Base-by-base conservation (phyloP, 2,797 vertebrate species). In the Hydrophis major region DNA sequence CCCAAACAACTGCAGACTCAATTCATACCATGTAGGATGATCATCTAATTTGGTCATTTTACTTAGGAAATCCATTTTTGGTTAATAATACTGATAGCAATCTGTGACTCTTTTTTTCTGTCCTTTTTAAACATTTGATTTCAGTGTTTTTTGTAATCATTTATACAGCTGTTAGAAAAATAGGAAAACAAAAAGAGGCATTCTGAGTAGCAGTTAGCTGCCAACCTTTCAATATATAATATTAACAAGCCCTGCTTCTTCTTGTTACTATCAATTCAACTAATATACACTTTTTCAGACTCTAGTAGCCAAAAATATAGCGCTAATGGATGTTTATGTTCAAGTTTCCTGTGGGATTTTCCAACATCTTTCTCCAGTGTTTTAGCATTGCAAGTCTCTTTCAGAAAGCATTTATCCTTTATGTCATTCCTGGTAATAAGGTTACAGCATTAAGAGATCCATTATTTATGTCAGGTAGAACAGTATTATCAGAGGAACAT, bases 371-470 rank as follows among this genome's bases (percentile, higher is more conserved):
- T 25, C 69, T 59, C 74, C 83, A 32, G 20, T 89, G 20, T 50
- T n/a, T 88, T 93, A 86, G 57, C 60, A 86, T 56, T 60, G 63
- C 55, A 88, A 88, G 56, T 91, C 42, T 63, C 91, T 91, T 55
- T 93, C 66, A 63, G 66, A 78, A 55, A 60, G n/a, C 92, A 91
- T 91, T 78, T 91, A 63, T 83, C 90, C 53, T 87, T 89, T 91
- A 18, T 78, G 90, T 88, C 86, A 88, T 47, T 69, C n/a, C 86
- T 93, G 89, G 42, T 93, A 69, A 83, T 83, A 57, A 89, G 56
- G 57, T 57, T 89, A 83, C 66, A 55, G 56, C 22, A 61, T 90
- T 86, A 78, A 83, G 10, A 50, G 90, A 89, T 91, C 61, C 66
- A 91, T 93, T 93, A 93, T 91, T 91, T 57, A 61, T 89, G 57